Percentiles rank a stretch among this genome's conserved stretches.
These are phyloP conservation scores for Zoanthus sociatus DNA, from an alignment of 92 coral and sea anemone species.

Conservation along the genomic window DNA sequence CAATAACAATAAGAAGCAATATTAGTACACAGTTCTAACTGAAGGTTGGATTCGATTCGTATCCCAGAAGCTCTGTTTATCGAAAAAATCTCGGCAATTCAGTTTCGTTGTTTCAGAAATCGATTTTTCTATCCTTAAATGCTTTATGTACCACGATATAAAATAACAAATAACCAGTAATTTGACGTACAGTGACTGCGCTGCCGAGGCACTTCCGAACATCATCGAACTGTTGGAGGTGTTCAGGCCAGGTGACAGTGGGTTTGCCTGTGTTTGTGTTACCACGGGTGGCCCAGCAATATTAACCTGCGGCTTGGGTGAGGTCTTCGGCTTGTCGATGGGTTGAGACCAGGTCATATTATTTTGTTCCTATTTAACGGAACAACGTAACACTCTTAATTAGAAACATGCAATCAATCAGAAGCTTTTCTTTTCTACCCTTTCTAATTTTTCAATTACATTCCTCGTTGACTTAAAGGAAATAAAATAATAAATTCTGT, in stretches of 20 bases:
- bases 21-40: too few species aligned
- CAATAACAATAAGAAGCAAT: background rate
- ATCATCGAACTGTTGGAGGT: constrained; percentile 13
- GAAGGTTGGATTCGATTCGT: too few species aligned
- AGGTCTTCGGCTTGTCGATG: constrained; percentile 29
- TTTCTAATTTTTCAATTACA: too few species aligned
- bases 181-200: background rate
- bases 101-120: background rate
- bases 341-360: constrained; percentile 52
- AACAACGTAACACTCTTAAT: background rate
- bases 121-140: background rate
- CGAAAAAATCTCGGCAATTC: too few species aligned
- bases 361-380: constrained; percentile 20
- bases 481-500: too few species aligned
- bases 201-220: constrained; percentile 15
- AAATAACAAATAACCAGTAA: too few species aligned
- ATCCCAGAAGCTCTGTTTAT: too few species aligned
- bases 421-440: too few species aligned
- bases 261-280: constrained; percentile 40
- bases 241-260: constrained; percentile 18
- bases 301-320: constrained; percentile 23
- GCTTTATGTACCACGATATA: background rate
- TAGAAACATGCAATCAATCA: too few species aligned
- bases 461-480: too few species aligned
- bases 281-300: background rate